A percentile compares a stretch with the other conserved stretches of the same genome.
Conservation (phyloP, 2,113 vertebrate genomes). For the Nymphicus hollandicus region DNA sequence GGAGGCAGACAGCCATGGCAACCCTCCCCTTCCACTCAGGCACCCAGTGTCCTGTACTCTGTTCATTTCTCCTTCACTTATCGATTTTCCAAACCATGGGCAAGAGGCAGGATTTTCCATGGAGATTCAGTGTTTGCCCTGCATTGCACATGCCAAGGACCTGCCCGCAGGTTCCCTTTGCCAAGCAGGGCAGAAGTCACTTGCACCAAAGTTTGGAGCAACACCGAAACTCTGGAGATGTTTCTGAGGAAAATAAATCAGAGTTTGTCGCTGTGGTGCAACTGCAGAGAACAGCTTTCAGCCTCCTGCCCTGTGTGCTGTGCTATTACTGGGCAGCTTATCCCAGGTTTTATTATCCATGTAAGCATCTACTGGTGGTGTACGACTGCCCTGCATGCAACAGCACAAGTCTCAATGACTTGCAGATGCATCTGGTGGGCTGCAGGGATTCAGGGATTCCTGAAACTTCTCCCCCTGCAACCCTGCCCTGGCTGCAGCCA, state of each 20-base stretch:
- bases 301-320: background rate
- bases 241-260: background rate
- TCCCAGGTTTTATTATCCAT: background rate
- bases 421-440: background rate
- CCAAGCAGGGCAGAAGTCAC: conserved; percentile 1
- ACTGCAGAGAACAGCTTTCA: background rate
- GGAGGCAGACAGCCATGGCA: background rate
- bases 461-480: background rate
- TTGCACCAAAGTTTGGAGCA: background rate
- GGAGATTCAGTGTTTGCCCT: background rate
- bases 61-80: fast-evolving
- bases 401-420: background rate
- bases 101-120: background rate
- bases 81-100: background rate
- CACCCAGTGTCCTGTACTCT: background rate
- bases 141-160: background rate
- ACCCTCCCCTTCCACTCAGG: background rate
- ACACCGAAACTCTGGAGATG: background rate
- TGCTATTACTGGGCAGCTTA: background rate
- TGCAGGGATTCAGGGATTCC: background rate
- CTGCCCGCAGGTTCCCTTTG: background rate
- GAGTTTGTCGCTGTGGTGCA: background rate
- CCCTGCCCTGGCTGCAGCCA: background rate
- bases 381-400: background rate
- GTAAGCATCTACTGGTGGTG: background rate